These are phyloP conservation scores for Sebastes oblongus DNA, from an alignment of 2,797 vertebrate species.

Conservation along the genomic window DNA sequence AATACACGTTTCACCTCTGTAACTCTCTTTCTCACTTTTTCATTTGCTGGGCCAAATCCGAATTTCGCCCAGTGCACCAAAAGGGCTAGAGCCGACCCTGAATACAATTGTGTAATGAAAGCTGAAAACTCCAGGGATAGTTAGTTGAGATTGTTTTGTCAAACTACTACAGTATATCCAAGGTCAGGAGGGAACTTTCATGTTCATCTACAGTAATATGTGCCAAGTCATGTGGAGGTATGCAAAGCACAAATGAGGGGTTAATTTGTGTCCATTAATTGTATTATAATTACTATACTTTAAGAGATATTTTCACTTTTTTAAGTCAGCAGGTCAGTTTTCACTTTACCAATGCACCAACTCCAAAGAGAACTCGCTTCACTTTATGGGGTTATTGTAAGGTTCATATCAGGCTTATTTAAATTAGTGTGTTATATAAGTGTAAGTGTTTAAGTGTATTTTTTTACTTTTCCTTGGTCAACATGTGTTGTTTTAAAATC, in stretches of 20 bases:
- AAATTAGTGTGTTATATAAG: neutral
- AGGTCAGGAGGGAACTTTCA: no score
- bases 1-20: neutral
- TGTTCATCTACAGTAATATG: neutral
- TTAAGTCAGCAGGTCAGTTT: neutral
- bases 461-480: neutral
- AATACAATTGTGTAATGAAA: neutral
- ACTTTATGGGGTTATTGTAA: neutral
- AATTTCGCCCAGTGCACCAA: no score
- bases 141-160: neutral
- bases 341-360: neutral
- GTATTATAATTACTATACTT: neutral
- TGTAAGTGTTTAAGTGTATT: no score
- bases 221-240: neutral
- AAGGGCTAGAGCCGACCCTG: neutral
- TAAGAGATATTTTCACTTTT: neutral
- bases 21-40: no score
- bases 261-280: neutral
- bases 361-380: neutral
- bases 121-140: neutral
- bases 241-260: neutral
- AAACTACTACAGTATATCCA: neutral
- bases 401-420: neutral
- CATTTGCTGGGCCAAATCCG: no score
- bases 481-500: neutral